Conservation (phyloP, 1,140 invertebrate genomes). For the Drosophila sproati region DNA sequence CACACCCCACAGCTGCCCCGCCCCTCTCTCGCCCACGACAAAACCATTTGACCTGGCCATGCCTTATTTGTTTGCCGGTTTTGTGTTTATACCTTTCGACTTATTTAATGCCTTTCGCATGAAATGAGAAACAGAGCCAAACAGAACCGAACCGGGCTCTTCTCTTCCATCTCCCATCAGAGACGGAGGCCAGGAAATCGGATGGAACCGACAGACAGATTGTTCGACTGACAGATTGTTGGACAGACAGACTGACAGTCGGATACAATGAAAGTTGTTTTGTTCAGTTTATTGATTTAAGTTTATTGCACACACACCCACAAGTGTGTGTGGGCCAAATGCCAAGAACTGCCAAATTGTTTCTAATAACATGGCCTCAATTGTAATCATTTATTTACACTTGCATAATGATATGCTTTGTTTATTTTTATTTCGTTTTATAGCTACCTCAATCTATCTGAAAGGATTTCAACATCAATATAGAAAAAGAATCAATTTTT, state of each 20-base stretch:
- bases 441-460: neutral
- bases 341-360: conserved; percentile 20
- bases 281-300: conserved; percentile 75
- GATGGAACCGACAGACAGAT: neutral
- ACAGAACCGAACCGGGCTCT: conserved; percentile 23
- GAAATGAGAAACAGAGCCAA: conserved; percentile 72
- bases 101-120: conserved; percentile 77
- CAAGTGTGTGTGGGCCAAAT: conserved; percentile 18
- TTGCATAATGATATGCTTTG: neutral
- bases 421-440: neutral
- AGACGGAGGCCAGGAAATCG: conserved; percentile 3
- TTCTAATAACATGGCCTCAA: conserved; percentile 31
- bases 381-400: conserved; percentile 30
- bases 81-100: conserved; percentile 80
- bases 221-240: conserved; percentile 13
- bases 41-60: conserved; percentile 56
- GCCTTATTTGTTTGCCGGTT: conserved; percentile 72
- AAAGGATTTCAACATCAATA: conserved; percentile 1
- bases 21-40: conserved; percentile 35
- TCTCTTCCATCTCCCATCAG: conserved; percentile 7
- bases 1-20: neutral
- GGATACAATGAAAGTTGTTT: conserved; percentile 64
- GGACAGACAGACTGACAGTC: conserved; percentile 5
- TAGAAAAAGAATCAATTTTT: neutral
- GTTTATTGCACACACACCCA: conserved; percentile 55